Evolutionary conservation across 2,113 vertebrate genomes (phyloP).

Genomic region (Fulmarus glacialis): DNA sequence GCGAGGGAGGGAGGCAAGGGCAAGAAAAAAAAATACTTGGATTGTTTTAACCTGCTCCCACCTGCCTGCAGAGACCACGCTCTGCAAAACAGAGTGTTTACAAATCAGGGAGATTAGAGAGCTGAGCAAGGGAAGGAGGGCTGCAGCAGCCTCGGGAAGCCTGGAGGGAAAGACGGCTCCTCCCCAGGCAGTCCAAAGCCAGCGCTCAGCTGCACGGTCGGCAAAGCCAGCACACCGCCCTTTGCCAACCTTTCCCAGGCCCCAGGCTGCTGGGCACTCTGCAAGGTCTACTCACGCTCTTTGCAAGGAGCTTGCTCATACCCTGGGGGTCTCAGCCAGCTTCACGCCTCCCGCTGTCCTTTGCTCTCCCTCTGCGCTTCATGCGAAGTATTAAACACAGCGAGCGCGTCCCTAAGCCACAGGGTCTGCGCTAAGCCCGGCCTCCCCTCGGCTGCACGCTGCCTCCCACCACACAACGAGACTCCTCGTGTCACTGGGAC

Average conservation of each 20-base stretch:
- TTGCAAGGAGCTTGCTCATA: neutral
- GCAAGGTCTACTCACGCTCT: neutral
- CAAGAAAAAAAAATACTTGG: no score
- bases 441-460: neutral
- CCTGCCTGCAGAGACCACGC: neutral
- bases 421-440: neutral
- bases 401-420: neutral
- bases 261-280: neutral
- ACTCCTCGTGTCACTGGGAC: neutral
- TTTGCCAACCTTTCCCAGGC: neutral
- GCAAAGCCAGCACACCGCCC: neutral
- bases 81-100: neutral
- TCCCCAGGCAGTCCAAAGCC: neutral
- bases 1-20: neutral
- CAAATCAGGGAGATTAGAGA: neutral
- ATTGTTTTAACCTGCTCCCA: neutral
- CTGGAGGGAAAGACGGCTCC: neutral
- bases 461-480: neutral
- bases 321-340: neutral
- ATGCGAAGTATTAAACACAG: accelerated
- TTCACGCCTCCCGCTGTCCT: neutral
- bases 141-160: neutral
- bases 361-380: neutral
- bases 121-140: neutral
- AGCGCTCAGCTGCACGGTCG: accelerated